Base-by-base conservation (phyloP, 2,797 vertebrate species). In the Ambastaia sidthimunki region DNA sequence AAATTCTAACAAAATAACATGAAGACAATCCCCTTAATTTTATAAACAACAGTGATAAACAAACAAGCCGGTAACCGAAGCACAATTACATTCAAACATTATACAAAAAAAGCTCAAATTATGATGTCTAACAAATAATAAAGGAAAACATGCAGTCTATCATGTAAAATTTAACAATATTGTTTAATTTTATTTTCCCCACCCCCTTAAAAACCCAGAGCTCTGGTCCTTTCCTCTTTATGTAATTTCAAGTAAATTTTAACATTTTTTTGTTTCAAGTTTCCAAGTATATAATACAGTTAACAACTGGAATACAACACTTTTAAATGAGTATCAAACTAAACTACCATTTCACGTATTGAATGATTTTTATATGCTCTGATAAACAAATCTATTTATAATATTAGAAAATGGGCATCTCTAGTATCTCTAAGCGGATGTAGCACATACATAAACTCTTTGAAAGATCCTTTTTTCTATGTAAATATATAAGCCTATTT, bases 281-380 rank as follows among this genome's bases (percentile, higher is more conserved):
- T 80, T 28, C 2, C 70, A 73, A 80, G 50, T 71, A 73, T 67
- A 73, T 73, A 66, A 73, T 54, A 72, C 21, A 31, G 18, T 67
- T 57, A 57, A 63, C 31, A 54, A 65, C 9, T 65, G 34, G 41
- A 55, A 57, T 44, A 55, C 48, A 28, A 72, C 67, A 66, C 50
- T 66, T 67, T 67, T 1, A 28, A 71, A 73, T 25, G 19, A 62
- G 18, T 59, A 25, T 3, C 48, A 54, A 76, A 67, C 31, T 37
- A 28, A 23, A 57, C 3, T 44, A 54, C 23, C 4, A 37, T 72
- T 71, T 71, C 19, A 55, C 28, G 25, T 78, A 12, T 18, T 3
- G 15, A 78, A 10, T 57, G n/a, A 37, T 79, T 31, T 47, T 11
- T 34, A 72, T 16, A 37, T 71, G 28, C n/a, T 78, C 25, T 28